phyloP scores from a whole-genome alignment of 2,797 vertebrate species.

The Mormyrus hasselquistii region DNA sequence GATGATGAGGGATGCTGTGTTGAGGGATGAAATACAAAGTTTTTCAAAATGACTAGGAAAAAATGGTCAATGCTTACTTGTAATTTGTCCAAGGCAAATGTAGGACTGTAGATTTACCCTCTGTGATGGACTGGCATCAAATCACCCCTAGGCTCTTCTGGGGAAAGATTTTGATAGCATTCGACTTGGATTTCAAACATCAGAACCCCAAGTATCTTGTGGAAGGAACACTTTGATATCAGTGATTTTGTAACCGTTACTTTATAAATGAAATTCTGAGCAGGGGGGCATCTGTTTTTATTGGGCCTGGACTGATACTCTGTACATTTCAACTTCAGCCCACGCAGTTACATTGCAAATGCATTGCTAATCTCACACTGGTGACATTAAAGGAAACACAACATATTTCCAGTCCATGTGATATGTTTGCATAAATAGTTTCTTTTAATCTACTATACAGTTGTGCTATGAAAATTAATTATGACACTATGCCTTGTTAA shows the following conservation, averaged over 20 bases:
- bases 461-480: background rate
- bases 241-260: background rate
- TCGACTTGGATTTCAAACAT: background rate
- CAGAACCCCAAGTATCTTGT: background rate
- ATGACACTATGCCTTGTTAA: background rate
- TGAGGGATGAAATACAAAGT: background rate
- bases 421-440: background rate
- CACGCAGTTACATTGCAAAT: background rate
- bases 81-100: background rate
- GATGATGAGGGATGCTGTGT: background rate
- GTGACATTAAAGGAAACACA: background rate
- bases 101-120: background rate
- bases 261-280: background rate
- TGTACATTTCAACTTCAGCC: background rate
- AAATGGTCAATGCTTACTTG: background rate
- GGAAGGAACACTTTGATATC: background rate
- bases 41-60: background rate
- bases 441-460: background rate
- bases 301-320: background rate
- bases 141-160: background rate
- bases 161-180: background rate
- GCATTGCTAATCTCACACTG: background rate
- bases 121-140: background rate
- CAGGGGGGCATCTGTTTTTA: background rate
- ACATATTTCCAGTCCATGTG: background rate